Evolutionary conservation across 2,888 invertebrate species (phyloP), one percentile per base, ranked within the genome.

Genomic region (Atethmia centrago): DNA sequence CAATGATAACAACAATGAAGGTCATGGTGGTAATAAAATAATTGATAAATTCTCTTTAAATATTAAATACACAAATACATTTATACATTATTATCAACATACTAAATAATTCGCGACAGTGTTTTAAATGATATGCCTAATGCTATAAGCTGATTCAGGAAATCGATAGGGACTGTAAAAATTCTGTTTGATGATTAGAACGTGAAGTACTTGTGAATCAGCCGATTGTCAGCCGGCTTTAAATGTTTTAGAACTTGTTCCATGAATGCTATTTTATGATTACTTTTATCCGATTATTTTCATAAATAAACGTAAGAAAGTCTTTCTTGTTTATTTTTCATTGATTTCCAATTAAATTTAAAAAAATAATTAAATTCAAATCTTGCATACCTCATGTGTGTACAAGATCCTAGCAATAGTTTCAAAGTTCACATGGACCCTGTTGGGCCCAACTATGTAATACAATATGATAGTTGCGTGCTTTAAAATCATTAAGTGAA

Each of bases 91-190:
- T 21, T 58, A 67, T 67, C 49, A 28, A 45, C 8, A 25, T 2
- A 53, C 14, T 40, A 31, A 53, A 47, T 58, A 63, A 40, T 66
- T 63, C 19, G 4, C 10, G 0, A 53, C 25, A 25, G n/a, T 53
- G n/a, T 40, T 42, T n/a, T 74, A 47, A 45, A 42, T 42, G 31
- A 65, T 63, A 28, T 28, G 28, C 10, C 5, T 14, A 25, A 76
- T 25, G n/a, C 25, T 65, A 72, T 19, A n/a, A 64, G 5, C n/a
- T 59, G 51, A 47, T 72, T 80, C 79, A 64, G 63, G 25, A 31
- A 19, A 21, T 40, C 9, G 67, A 83, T 80, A 80, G 67, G 59
- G 45, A 67, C 53, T 64, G 71, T 55, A n/a, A 67, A 67, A 78
- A 64, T 51, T 59, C 4, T 69, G 49, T 61, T 10, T 45, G 12